Percentiles rank a stretch among this genome's conserved stretches.
These are phyloP conservation scores for Silurus asotus DNA, from an alignment of 2,113 vertebrate genomes.

Conservation along the genomic window DNA sequence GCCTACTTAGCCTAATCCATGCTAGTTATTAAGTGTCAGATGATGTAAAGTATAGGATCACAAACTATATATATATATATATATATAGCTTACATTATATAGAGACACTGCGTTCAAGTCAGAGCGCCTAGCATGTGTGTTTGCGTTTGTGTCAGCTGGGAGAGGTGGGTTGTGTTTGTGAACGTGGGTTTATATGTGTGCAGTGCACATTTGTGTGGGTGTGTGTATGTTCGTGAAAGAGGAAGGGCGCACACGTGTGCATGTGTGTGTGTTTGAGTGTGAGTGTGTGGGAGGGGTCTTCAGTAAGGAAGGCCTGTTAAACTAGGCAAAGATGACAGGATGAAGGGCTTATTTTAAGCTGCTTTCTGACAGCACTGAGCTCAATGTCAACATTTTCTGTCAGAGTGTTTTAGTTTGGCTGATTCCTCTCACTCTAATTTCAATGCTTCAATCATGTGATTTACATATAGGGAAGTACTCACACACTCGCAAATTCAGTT, in stretches of 20 bases:
- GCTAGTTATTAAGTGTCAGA: neutral
- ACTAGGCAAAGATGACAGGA: conserved; percentile 48
- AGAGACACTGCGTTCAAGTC: no score
- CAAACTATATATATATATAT: neutral
- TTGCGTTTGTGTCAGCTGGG: neutral
- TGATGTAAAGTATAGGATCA: no score
- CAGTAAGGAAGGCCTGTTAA: conserved; percentile 22
- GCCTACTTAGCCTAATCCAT: neutral
- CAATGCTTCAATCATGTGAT: conserved; percentile 10
- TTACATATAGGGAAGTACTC: neutral
- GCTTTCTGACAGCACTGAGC: conserved; percentile 36
- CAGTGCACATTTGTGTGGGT: neutral
- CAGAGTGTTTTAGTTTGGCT: neutral
- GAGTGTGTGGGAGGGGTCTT: neutral
- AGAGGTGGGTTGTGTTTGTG: conserved; percentile 15
- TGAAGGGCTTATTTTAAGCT: conserved; percentile 46
- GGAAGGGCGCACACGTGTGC: no score
- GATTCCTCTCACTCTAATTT: neutral
- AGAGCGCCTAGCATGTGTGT: neutral
- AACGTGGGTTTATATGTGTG: neutral
- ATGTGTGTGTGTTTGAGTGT: neutral
- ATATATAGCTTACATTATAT: no score
- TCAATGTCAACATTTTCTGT: conserved; percentile 23
- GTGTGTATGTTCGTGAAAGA: neutral
- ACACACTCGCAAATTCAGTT: neutral